Evolutionary conservation across 2,797 vertebrate species (phyloP), one percentile per base, ranked within the genome.

Genomic region (Cirrhinus mrigala): DNA sequence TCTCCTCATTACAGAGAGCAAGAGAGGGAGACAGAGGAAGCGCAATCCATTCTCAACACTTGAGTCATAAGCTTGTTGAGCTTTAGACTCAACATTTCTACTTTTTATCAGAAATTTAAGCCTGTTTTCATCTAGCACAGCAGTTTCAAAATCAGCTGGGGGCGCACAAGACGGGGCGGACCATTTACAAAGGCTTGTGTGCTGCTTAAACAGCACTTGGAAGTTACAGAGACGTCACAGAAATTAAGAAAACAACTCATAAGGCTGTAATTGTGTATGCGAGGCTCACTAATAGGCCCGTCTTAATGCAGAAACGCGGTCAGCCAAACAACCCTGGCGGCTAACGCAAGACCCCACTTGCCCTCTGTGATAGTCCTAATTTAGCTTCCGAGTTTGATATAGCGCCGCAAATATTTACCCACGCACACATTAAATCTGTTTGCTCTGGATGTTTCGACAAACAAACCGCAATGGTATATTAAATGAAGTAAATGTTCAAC

Each of bases 401-500:
- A 95, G 92, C 80, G 87, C 91, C 71, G 91, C 93, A 95, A 95
- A 95, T 95, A 95, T 96, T 95, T 95, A 91, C 94, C 87, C 83
- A 89, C 86, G 92, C 92, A 93, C 91, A 92, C 90, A 90, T 93
- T 93, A 90, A 91, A 86, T 92, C 91, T 94, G 91, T 95, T 95
- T 95, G 92, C 94, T 86, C 86, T 88, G 91, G 89, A 89, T 91
- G 92, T 92, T 94, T 92, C 18, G 87, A 93, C 93, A 94, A 94
- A 94, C 94, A 94, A 94, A 95, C 94, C 93, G 90, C 94, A 94
- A 93, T 92, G 93, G 91, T 94, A 93, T 92, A 90, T 90, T 92
- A 92, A 94, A 94, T 92, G 92, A 91, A 93, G 93, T 94, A 92
- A 93, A 95, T 94, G 92, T 94, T 93, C 93, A 95, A 95, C 93